These are phyloP conservation scores for Criorhina ranunculi DNA, from an alignment of 2,888 invertebrate genomes.

Conservation along the genomic window DNA sequence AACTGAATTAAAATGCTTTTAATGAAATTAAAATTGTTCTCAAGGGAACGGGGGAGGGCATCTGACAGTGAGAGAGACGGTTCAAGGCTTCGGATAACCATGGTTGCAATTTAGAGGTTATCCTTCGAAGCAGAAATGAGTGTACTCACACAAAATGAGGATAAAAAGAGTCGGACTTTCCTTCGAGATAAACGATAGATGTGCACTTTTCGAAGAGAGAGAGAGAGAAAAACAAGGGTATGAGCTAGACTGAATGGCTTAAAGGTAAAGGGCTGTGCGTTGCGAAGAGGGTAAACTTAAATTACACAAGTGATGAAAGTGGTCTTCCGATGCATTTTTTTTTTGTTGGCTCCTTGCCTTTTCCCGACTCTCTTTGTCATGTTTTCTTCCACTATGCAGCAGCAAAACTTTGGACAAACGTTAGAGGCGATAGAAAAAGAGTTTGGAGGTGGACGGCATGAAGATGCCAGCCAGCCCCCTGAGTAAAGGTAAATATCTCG, in stretches of 20 bases:
- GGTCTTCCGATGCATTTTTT: constrained; percentile 62
- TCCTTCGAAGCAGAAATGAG: constrained; percentile 58
- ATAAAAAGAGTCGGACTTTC: constrained; percentile 32
- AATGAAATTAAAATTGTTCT: constrained; percentile 75
- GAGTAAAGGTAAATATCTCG: constrained; percentile 70
- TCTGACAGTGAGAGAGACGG: constrained; percentile 13
- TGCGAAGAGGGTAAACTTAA: constrained; percentile 51
- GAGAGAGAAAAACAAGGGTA: background rate
- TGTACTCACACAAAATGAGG: constrained; percentile 58
- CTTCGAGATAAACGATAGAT: constrained; percentile 70
- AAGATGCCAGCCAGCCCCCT: background rate
- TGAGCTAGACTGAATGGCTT: constrained; percentile 15
- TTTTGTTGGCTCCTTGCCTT: constrained; percentile 7
- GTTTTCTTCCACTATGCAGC: constrained; percentile 56
- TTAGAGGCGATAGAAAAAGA: constrained; percentile 45
- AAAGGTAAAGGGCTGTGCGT: constrained; percentile 42
- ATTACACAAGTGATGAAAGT: constrained; percentile 72
- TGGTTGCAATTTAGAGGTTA: constrained; percentile 73
- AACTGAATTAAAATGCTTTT: constrained; percentile 77
- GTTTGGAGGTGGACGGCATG: constrained; percentile 1
- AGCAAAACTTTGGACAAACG: constrained; percentile 68
- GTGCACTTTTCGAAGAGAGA: constrained; percentile 52
- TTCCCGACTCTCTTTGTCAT: constrained; percentile 27
- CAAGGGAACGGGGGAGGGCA: constrained; percentile 4
- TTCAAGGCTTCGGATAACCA: constrained; percentile 67